Conservation (phyloP, 2,797 vertebrate species). For the Trichosurus vulpecula region DNA sequence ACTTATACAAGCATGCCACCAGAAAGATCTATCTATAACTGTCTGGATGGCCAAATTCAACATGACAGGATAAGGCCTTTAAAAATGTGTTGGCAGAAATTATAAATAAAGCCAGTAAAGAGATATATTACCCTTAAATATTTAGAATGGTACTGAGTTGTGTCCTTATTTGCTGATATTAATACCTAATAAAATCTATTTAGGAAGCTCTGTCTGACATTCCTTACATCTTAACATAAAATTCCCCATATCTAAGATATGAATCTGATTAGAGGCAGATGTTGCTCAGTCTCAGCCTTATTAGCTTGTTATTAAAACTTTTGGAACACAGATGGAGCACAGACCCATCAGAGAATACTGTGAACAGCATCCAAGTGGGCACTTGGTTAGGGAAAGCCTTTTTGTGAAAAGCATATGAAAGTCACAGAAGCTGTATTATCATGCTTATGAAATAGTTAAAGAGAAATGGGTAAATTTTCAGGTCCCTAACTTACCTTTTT, state of each 20-base stretch:
- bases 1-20: background rate
- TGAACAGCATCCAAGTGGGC: background rate
- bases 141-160: background rate
- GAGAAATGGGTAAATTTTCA: background rate
- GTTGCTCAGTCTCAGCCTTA: background rate
- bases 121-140: background rate
- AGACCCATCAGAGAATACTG: background rate
- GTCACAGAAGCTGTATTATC: background rate
- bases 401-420: background rate
- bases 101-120: background rate
- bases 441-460: slow-evolving; percentile 11
- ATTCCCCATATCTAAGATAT: background rate
- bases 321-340: slow-evolving; percentile 4
- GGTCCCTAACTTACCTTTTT: background rate
- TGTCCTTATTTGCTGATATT: background rate
- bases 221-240: slow-evolving; percentile 44
- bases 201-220: slow-evolving; percentile 1
- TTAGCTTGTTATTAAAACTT: slow-evolving; percentile 33
- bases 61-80: background rate
- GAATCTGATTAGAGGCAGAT: background rate
- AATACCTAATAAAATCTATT: background rate
- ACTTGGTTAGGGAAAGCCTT: background rate
- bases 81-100: background rate
- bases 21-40: background rate
- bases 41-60: background rate